Conservation (phyloP, 2,113 vertebrate species). For the Podilymbus podiceps region DNA sequence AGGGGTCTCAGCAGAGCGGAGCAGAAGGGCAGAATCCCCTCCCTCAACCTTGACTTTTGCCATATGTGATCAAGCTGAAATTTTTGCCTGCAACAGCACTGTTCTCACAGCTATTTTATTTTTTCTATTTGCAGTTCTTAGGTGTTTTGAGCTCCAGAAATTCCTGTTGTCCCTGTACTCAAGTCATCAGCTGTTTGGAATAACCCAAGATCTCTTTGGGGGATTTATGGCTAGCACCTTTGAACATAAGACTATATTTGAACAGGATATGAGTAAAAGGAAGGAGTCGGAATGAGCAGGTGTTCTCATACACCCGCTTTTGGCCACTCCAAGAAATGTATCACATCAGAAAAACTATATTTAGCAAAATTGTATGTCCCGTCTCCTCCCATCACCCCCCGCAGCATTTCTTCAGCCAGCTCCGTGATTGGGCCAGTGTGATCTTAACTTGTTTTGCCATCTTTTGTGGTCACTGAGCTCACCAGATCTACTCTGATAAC, state of each 20-base stretch:
- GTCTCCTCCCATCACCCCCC: neutral
- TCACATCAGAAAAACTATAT: constrained; percentile 49
- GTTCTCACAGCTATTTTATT: neutral
- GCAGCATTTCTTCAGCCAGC: neutral
- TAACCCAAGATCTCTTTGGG: constrained; percentile 1
- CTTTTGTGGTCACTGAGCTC: neutral
- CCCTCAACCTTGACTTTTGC: neutral
- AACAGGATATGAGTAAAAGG: constrained; percentile 79
- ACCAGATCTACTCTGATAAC: neutral
- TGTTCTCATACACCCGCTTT: constrained; percentile 38
- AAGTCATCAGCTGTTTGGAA: neutral
- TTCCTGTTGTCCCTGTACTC: neutral
- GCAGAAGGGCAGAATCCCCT: too few species aligned
- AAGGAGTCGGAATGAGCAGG: constrained; percentile 63
- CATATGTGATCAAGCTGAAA: neutral
- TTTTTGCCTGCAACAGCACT: neutral
- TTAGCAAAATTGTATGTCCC: constrained; percentile 46
- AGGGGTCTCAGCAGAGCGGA: too few species aligned
- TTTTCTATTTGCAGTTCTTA: neutral
- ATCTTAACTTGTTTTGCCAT: neutral
- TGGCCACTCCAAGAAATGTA: constrained; percentile 38
- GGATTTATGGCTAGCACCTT: neutral
- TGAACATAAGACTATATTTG: neutral
- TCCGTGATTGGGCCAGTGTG: neutral
- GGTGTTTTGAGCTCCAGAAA: neutral